These are phyloP conservation scores for zebrafish (Danio rerio) DNA, from an alignment of 2,113 vertebrate genomes.

Conservation along the genomic window DNA sequence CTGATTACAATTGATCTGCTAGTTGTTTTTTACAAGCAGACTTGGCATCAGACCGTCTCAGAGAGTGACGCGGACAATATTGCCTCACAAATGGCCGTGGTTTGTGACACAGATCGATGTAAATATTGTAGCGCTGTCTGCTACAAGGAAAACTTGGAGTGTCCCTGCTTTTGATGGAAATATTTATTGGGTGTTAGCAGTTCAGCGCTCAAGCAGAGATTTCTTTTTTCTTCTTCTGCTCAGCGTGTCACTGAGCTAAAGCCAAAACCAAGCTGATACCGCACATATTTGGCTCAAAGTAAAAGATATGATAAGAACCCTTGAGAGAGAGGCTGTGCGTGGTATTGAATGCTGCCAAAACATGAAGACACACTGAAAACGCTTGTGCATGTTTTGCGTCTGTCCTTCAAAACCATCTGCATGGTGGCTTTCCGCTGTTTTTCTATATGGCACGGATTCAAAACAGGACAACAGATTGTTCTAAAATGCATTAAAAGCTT, in stretches of 20 bases:
- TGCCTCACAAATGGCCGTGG: constrained; percentile 61
- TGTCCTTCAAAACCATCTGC: constrained; percentile 19
- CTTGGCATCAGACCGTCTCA: constrained; percentile 73
- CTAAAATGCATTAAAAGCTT: constrained; percentile 3
- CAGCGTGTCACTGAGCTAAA: constrained; percentile 45
- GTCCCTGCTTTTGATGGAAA: constrained; percentile 62
- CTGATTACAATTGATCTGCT: constrained; percentile 85
- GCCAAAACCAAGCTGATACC: constrained; percentile 23
- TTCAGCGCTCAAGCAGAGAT: constrained; percentile 58
- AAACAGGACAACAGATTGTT: neutral
- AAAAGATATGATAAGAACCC: constrained; percentile 13
- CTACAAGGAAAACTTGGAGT: constrained; percentile 60
- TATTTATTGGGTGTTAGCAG: constrained; percentile 59
- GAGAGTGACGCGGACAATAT: constrained; percentile 70
- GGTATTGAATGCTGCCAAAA: constrained; percentile 12
- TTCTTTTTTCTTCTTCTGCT: constrained; percentile 41
- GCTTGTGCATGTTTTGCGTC: constrained; percentile 3
- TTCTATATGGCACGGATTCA: neutral
- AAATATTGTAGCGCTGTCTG: constrained; percentile 69
- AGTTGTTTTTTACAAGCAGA: constrained; percentile 70
- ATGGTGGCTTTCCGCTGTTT: neutral
- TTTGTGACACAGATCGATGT: constrained; percentile 77
- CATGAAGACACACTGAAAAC: neutral
- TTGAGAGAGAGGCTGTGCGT: constrained; percentile 1
- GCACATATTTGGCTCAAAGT: constrained; percentile 20